Percentiles rank a stretch among this genome's conserved stretches.
phyloP scores from a whole-genome alignment of 2,888 invertebrate species.

The Silvanus unidentatus region DNA sequence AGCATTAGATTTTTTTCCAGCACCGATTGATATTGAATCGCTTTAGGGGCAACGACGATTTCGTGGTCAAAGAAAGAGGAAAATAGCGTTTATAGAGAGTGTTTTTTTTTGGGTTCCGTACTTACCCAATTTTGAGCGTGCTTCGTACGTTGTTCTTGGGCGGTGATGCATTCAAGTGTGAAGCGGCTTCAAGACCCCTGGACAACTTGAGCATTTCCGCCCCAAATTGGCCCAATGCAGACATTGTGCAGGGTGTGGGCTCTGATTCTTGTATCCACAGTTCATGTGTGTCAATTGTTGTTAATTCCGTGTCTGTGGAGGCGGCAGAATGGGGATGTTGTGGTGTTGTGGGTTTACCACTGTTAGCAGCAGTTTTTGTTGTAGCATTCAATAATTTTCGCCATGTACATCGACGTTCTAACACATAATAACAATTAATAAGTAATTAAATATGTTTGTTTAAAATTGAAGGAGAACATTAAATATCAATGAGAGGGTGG shows the following conservation, averaged over 20 bases:
- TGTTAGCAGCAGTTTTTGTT: conserved; percentile 17
- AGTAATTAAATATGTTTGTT: no score
- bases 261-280: conserved; percentile 67
- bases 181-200: conserved; percentile 70
- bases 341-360: conserved; percentile 45
- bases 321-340: conserved; percentile 66
- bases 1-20: no score
- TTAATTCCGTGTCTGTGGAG: conserved; percentile 79
- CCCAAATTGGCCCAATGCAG: conserved; percentile 79
- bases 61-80: no score
- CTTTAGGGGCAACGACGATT: no score
- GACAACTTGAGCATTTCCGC: conserved; percentile 82
- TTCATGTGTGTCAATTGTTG: conserved; percentile 76
- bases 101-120: no score
- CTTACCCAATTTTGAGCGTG: conserved; percentile 31
- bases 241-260: conserved; percentile 75
- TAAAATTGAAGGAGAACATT: no score
- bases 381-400: conserved; percentile 57
- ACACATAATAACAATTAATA: no score
- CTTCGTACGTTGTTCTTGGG: conserved; percentile 16
- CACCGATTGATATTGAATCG: no score
- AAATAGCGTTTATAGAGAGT: no score
- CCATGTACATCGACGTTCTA: conserved; percentile 78
- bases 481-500: no score
- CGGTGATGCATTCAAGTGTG: conserved; percentile 28